phyloP scores from a whole-genome alignment of 2,113 vertebrate species.

The Pleuronectes platessa region DNA sequence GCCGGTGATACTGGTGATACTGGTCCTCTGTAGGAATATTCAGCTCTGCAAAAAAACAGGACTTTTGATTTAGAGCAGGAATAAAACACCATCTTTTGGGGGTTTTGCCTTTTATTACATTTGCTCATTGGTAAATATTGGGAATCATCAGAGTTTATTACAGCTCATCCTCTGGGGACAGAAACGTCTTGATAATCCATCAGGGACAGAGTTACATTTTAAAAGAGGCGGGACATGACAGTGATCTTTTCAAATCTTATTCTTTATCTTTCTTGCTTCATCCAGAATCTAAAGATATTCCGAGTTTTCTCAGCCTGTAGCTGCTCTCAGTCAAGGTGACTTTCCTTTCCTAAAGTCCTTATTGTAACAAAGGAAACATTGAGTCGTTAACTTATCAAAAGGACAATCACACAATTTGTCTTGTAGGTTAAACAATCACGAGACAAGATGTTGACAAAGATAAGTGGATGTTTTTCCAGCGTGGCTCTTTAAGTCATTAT shows the following conservation, averaged over 20 bases:
- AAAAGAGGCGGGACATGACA: no score
- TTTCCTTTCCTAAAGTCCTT: constrained; percentile 30
- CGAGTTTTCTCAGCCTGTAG: neutral
- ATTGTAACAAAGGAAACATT: constrained; percentile 73
- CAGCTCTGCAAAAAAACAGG: constrained; percentile 58
- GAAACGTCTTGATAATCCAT: neutral
- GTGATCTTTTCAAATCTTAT: no score
- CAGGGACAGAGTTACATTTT: no score
- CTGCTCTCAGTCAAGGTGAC: constrained; percentile 65
- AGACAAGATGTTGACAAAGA: constrained; percentile 61
- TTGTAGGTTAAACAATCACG: constrained; percentile 38
- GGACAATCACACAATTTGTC: constrained; percentile 21
- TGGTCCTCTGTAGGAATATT: constrained; percentile 83
- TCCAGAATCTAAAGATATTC: no score
- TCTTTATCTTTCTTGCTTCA: no score
- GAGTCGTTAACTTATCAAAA: constrained; percentile 49
- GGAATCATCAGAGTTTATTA: no score
- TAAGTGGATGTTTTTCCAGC: constrained; percentile 22
- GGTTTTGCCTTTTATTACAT: no score
- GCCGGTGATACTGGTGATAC: constrained; percentile 82
- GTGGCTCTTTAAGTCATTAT: constrained; percentile 37
- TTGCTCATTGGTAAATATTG: no score
- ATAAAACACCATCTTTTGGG: no score
- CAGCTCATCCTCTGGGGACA: neutral
- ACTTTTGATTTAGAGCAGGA: neutral